Percentiles rank a stretch among this genome's conserved stretches.
Conservation (phyloP, 2,888 invertebrate genomes). For the Spisula subtruncata region DNA sequence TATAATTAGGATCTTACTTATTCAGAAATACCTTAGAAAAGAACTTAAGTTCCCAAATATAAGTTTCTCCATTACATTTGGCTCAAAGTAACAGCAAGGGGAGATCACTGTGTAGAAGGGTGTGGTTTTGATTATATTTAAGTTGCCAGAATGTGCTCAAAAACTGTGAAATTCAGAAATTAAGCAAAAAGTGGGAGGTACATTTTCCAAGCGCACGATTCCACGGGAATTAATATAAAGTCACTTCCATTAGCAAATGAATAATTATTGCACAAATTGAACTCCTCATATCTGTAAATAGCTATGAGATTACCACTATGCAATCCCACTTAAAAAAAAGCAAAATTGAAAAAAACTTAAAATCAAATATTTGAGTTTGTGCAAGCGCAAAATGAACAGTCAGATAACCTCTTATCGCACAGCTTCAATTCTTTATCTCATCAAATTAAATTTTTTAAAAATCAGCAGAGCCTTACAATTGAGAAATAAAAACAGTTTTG, state of each 20-base stretch:
- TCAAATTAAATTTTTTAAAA: conserved; percentile 13
- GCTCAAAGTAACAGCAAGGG: no score
- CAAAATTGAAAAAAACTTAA: neutral
- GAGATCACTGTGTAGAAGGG: no score
- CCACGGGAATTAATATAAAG: neutral
- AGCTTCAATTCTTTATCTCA: conserved; percentile 1
- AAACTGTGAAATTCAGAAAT: no score
- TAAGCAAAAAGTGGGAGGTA: no score
- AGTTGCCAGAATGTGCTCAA: no score
- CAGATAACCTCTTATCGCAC: neutral
- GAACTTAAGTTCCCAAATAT: no score
- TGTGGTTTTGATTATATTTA: no score
- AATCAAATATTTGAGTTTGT: conserved; percentile 16
- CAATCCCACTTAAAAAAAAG: neutral
- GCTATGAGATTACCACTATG: conserved; percentile 2
- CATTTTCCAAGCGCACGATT: no score
- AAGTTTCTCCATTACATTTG: no score
- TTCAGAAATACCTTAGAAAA: no score
- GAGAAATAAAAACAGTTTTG: neutral
- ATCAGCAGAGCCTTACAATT: neutral
- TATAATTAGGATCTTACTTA: no score
- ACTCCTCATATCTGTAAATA: neutral
- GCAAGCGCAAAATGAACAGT: neutral
- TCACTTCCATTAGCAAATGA: neutral
- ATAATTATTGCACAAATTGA: neutral